These are phyloP conservation scores for Priocnemis perturbator DNA, from an alignment of 2,888 invertebrate species.

Conservation along the genomic window DNA sequence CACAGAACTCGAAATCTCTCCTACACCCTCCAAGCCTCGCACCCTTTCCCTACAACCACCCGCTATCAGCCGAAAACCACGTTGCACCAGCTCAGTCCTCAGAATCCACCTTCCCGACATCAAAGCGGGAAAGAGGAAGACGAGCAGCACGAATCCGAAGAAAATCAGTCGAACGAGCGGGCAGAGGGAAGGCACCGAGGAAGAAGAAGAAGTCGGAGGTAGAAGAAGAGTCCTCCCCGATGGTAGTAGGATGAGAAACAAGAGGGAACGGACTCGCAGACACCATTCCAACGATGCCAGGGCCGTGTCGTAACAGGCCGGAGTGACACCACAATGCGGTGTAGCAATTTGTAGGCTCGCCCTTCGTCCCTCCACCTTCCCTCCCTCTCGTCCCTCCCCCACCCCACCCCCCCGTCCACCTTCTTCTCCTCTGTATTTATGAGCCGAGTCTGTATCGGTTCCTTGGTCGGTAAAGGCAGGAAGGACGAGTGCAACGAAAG, in stretches of 20 bases:
- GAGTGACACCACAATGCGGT: slow-evolving; percentile 76
- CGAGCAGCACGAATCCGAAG: not conserved
- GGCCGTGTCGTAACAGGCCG: slow-evolving; percentile 72
- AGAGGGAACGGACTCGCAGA: slow-evolving; percentile 48
- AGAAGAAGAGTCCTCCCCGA: slow-evolving; percentile 20
- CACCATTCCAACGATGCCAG: slow-evolving; percentile 75
- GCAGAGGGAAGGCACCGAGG: not conserved
- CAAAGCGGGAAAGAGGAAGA: too few relatives aligned
- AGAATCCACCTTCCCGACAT: too few relatives aligned
- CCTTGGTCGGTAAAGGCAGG: slow-evolving; percentile 28
- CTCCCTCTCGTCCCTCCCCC: slow-evolving; percentile 35
- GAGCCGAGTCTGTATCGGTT: slow-evolving; percentile 55
- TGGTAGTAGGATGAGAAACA: slow-evolving; percentile 21
- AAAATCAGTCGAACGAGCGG: slow-evolving; percentile 28
- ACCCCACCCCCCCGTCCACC: slow-evolving; percentile 15
- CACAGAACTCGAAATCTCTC: too few relatives aligned
- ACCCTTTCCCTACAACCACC: too few relatives aligned
- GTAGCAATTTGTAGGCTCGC: slow-evolving; percentile 76
- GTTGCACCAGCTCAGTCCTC: too few relatives aligned
- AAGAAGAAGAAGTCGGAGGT: slow-evolving; percentile 19
- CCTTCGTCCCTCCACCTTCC: slow-evolving; percentile 58
- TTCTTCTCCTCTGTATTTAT: slow-evolving; percentile 61
- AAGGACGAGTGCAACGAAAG: slow-evolving; percentile 1
- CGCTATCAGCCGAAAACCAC: too few relatives aligned
- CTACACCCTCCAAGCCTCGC: too few relatives aligned